Base-by-base conservation (phyloP, 2,113 vertebrate genomes). In the Canis aureus region DNA sequence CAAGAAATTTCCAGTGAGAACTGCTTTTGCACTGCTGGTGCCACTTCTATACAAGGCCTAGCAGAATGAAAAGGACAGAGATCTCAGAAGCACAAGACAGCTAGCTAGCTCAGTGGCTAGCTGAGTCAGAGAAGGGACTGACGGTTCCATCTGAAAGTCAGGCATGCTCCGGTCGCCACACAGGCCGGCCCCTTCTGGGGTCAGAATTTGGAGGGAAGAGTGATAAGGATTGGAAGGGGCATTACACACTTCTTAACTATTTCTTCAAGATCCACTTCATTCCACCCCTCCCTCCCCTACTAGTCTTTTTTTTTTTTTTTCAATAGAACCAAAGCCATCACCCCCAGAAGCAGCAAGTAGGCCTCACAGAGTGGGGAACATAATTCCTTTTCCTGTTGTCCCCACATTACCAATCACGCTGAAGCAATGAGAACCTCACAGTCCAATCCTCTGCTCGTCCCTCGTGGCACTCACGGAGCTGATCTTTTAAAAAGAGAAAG, bases 401-500 rank as follows among this genome's bases (percentile, higher is more conserved):
- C n/a, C 23, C 53, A 60, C 13, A 4, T 82, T 62, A 22, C 43
- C 22, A 10, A 67, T 51, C 38, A 25, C 43, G 91, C 25, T 16
- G 51, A 49, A 92, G 49, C 10, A 81, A 73, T 9, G 12, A 85
- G 49, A 93, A 49, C 35, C 81, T 71, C 76, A 78, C 64, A 84
- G 35, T 90, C 88, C 62, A 49, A 66, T 11, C 23, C 16, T n/a
- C 32, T 15, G 8, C 81, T 79, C 22, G 11, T 43, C 60, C n/a
- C 5, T 23, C 43, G 11, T n/a, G 81, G n/a, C 7, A 15, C 32
- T 60, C 22, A 78, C 5, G 59, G 17, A 43, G 59, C 59, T 38
- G 32, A 60, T 62, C 27, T 89, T 89, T 35, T 76, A 62, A 60
- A 83, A 94, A 92, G 32, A 71, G 69, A 90, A 85, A 97, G 25